Base-by-base conservation (phyloP, 2,113 vertebrate species). In the Spermophilus dauricus region DNA sequence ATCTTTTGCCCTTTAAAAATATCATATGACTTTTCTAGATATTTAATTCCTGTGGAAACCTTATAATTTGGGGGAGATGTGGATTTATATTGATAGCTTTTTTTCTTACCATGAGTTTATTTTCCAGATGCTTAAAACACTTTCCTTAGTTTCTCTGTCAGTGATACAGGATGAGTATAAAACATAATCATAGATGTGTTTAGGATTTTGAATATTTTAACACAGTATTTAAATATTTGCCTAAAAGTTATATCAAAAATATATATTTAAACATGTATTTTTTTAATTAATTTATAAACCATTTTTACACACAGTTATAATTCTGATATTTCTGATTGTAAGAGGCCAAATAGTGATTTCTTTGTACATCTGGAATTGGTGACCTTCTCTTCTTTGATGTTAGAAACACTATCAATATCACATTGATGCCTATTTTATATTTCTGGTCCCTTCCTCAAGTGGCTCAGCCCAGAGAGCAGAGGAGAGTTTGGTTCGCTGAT, bases 401-500 rank as follows among this genome's bases (percentile, higher is more conserved):
- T 63, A 80, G 84, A 97, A 94, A 75, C 26, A 20, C 53, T 89
- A 69, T 34, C 67, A 87, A 70, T 98, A 89, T 96, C 85, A 96
- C 89, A 92, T 96, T 97, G 89, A 96, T 96, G 32, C 77, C 95
- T 98, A 73, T 97, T 96, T 95, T 96, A 10, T 13, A 85, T 98
- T 97, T 97, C 96, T 97, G 95, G 91, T 97, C 72, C 97, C 77
- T 96, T 70, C 97, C 82, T 96, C 67, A 97, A 99, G 99, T 99
- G 98, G 98, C 98, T 97, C 99, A 99, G 90, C 98, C 99, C 67
- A 99, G 99, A 97, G 99, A 99, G 93, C 99, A 99, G 98, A 99
- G 99, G 96, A 99, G 99, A 98, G 99, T 99, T 98, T 99, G 99
- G 99, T 99, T 99, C 98, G 99, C 99, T 32, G 99, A 99, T 96